Conservation (phyloP, 2,888 invertebrate genomes). For the Microctonus aethiopoides region DNA sequence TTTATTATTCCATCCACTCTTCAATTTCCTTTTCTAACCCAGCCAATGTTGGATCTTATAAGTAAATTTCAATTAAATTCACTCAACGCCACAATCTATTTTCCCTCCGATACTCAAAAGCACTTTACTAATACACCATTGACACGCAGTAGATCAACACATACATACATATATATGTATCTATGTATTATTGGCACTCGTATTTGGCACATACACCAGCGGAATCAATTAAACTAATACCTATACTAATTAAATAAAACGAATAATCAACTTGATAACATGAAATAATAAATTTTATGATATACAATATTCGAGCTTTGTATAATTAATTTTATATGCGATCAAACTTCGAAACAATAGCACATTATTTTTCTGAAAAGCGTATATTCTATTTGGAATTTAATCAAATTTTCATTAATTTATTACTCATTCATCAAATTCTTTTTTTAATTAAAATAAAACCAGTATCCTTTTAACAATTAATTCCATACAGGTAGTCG, state of each 20-base stretch:
- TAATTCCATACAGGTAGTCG: not conserved
- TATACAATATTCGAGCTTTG: too few relatives aligned
- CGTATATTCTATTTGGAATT: too few relatives aligned
- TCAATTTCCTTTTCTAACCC: not conserved
- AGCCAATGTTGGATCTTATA: not conserved
- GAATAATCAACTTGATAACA: not conserved
- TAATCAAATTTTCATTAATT: not conserved
- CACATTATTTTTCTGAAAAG: not conserved
- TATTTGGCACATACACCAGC: not conserved
- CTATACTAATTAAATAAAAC: not conserved
- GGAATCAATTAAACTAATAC: not conserved
- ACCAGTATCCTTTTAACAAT: not conserved
- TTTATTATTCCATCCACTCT: not conserved
- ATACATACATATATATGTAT: too few relatives aligned
- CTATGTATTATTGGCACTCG: too few relatives aligned
- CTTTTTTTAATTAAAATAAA: not conserved
- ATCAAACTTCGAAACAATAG: not conserved
- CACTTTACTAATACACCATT: not conserved
- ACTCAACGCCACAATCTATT: not conserved
- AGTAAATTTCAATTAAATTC: not conserved
- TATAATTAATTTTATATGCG: not conserved
- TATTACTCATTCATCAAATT: not conserved
- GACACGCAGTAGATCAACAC: too few relatives aligned
- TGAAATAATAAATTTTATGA: not conserved
- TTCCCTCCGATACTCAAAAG: too few relatives aligned